Evolutionary conservation across 1,140 invertebrate species (phyloP).

Genomic region (Drosophila murphyi): DNA sequence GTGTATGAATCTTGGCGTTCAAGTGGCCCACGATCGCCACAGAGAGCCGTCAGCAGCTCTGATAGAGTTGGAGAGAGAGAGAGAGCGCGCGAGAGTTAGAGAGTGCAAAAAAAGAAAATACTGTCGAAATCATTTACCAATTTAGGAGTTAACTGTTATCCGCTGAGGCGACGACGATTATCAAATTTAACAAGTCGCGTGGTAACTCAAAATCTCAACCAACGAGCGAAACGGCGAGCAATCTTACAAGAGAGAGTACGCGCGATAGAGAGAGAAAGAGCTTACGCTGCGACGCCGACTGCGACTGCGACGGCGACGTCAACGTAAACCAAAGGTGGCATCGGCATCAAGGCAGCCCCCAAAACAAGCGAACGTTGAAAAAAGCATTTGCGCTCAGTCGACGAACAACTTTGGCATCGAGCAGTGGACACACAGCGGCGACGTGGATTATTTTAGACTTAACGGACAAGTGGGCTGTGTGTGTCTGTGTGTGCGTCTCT

Average conservation of each 20-base stretch:
- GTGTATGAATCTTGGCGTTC: slow-evolving; percentile 64
- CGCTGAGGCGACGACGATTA: slow-evolving; percentile 20
- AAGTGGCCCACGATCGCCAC: slow-evolving; percentile 21
- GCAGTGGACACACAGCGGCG: slow-evolving; percentile 22
- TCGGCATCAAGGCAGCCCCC: slow-evolving; percentile 21
- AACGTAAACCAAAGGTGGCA: slow-evolving; percentile 21
- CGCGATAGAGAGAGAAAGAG: slow-evolving; percentile 13
- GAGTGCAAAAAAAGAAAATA: slow-evolving; percentile 4
- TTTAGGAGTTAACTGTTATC: slow-evolving; percentile 43
- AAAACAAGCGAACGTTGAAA: slow-evolving; percentile 34
- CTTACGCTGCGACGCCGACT: slow-evolving; percentile 2
- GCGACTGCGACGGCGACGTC: slow-evolving; percentile 22
- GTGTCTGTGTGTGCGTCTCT: slow-evolving; percentile 42
- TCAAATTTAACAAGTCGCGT: slow-evolving; percentile 38
- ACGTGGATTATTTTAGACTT: slow-evolving; percentile 14
- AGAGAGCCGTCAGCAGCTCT: slow-evolving; percentile 14
- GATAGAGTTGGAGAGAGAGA: background rate
- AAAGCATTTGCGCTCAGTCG: slow-evolving; percentile 61
- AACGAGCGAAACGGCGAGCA: background rate
- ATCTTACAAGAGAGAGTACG: background rate
- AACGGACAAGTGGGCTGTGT: slow-evolving; percentile 48
- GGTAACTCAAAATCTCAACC: slow-evolving; percentile 13
- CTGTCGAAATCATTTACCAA: slow-evolving; percentile 26
- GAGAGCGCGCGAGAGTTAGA: background rate
- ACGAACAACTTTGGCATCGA: slow-evolving; percentile 70